Evolutionary conservation across 2,113 vertebrate genomes (phyloP), one percentile per base, ranked within the genome.

Genomic region (Tachysurus vachellii): DNA sequence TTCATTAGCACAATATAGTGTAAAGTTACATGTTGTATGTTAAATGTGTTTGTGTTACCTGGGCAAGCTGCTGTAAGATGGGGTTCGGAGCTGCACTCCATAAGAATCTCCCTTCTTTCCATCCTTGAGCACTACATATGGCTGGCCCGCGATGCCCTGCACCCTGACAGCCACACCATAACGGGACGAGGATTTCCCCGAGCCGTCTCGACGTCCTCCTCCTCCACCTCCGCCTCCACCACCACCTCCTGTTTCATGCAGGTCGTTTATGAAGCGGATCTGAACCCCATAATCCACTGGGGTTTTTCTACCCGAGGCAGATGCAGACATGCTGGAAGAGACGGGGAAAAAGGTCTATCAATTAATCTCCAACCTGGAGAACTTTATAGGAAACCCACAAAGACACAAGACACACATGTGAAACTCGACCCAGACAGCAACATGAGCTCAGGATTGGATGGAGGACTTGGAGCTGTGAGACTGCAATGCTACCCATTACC

Each of bases 61-160:
- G 73, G 91, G 95, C 7, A 90, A 93, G 88, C 16, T 92, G 66
- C 86, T 95, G 93, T 94, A 97, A 91, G 0, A 94, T 84, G 23
- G 92, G 54, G 0, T 92, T 88, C 44, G 93, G 28, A 96, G 92
- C 89, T 95, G 95, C 79, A 99, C 97, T 42, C 98, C 98, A 0
- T 97, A 98, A 0, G 97, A 97, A n/a, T 96, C 88, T 0, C 97
- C 96, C 88, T 97, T 97, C 85, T 97, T 95, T 0, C 96, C 94
- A 8, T 97, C 96, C 91, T 99, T 98, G 56, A 99, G 95, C 64
- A 99, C 96, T 17, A 99, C 97, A 9, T 98, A 99, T 0, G 98
- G 97, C 91, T 99, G 97, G 0, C 98, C 98, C 0, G 94, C 97
- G 0, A 99, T 99, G 54, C 97, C 98, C 90, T 99, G 97, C 59